Evolutionary conservation across 1,140 invertebrate species (phyloP).

Genomic region (Meloidogyne floridensis): DNA sequence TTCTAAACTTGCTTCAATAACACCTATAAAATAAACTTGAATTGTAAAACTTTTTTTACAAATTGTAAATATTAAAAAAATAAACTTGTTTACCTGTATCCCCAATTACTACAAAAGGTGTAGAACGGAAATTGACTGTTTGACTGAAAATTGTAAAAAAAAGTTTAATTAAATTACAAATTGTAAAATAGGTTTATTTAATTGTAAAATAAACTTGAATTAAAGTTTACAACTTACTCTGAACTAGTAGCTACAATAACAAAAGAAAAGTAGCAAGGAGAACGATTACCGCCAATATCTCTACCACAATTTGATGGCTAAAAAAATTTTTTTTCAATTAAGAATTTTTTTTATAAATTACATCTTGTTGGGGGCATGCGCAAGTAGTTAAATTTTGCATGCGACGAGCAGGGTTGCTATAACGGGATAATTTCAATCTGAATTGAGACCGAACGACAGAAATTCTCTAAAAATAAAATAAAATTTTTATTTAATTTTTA

Average conservation of each 20-base stretch:
- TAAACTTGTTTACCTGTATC: neutral
- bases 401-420: neutral
- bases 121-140: conserved; percentile 20
- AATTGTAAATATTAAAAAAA: too few relatives aligned
- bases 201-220: neutral
- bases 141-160: neutral
- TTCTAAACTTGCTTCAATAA: conserved; percentile 13
- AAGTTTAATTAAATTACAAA: neutral
- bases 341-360: neutral
- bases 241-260: conserved; percentile 30
- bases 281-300: neutral
- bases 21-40: neutral
- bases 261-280: conserved; percentile 38
- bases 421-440: neutral
- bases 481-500: neutral
- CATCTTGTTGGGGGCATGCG: neutral
- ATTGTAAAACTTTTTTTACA: too few relatives aligned
- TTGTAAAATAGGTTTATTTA: neutral
- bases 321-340: neutral
- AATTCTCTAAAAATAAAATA: neutral
- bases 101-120: conserved; percentile 22
- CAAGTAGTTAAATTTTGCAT: neutral
- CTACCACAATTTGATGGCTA: neutral
- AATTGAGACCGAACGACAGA: neutral
- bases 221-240: conserved; percentile 15